Percentiles rank a stretch among this genome's conserved stretches.
phyloP scores from a whole-genome alignment of 2,888 invertebrate genomes.

The Tupiocoris notatus region DNA sequence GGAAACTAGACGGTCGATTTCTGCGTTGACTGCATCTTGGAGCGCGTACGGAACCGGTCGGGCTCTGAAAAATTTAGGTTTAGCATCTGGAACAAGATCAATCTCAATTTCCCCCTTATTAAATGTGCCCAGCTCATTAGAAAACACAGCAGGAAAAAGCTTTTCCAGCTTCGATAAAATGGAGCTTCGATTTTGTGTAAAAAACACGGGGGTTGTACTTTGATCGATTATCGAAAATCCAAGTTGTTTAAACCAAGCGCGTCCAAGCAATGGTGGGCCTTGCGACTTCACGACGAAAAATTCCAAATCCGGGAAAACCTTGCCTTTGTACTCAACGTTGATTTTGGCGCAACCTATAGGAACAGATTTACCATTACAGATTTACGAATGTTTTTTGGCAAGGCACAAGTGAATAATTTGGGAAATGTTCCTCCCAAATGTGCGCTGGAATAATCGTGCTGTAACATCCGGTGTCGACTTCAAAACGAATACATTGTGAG shows the following conservation, averaged over 20 bases:
- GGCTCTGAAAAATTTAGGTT: slow-evolving; percentile 23
- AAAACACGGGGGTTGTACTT: too few species aligned
- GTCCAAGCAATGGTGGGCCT: too few species aligned
- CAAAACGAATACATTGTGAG: not conserved
- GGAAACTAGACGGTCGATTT: slow-evolving; percentile 2
- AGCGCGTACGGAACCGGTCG: slow-evolving; percentile 21
- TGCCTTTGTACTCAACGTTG: not conserved
- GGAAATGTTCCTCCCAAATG: slow-evolving; percentile 1
- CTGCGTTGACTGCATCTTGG: slow-evolving; percentile 21
- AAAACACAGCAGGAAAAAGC: slow-evolving; percentile 11
- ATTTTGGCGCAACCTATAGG: not conserved
- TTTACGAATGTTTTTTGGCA: slow-evolving; percentile 1
- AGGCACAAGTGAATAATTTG: not conserved
- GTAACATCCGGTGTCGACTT: slow-evolving; percentile 12
- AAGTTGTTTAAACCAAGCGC: too few species aligned
- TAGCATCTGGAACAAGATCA: slow-evolving; percentile 3
- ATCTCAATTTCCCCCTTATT: slow-evolving; percentile 26
- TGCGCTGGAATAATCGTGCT: slow-evolving; percentile 2
- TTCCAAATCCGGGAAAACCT: too few species aligned
- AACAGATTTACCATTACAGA: not conserved
- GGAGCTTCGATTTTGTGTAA: too few species aligned
- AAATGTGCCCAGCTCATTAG: slow-evolving; percentile 3
- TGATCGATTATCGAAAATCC: too few species aligned
- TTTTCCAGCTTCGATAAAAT: not conserved
- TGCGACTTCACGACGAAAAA: too few species aligned